Base-by-base conservation (phyloP, 2,888 invertebrate genomes). In the Lasioglossum pauxillum region DNA sequence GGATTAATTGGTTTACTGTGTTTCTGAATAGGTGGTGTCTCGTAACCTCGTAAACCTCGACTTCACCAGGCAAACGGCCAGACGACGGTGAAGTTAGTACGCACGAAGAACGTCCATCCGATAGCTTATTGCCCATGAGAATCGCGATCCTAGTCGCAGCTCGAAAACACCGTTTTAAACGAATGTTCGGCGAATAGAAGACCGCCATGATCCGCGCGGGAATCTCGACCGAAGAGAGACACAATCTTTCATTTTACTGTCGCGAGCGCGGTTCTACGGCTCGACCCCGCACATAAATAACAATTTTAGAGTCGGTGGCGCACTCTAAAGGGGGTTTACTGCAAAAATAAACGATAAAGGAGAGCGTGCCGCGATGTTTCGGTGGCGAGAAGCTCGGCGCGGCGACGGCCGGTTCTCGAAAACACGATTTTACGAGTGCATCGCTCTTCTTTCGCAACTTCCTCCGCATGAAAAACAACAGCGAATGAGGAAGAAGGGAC, bases 371-470 rank as follows among this genome's bases (percentile, higher is more conserved):
- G 75, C 41, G 83, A 79, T 76, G 57, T 79, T 75, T 64, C 77
- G 80, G 35, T 38, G 72, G 46, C 71, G 75, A 75, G 76, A 73
- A 78, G 72, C 78, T 31, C 71, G 35, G 5, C 2, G 19, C 19
- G 49, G 23, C 49, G 46, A 5, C 19, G 49, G 49, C 14, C 23
- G 75, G 69, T 73, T 57, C 85, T 73, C 71, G 78, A 82, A 79
- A 78, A 82, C 82, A 53, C 73, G 73, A 78, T 86, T 79, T 78
- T 74, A 75, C 79, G 78, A 74, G 57, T 72, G 57, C 44, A 46
- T 77, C 60, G 67, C 27, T 41, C 77, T 83, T 71, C 81, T 81
- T 76, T 85, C 12, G 85, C 78, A 74, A 76, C 79, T 76, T 76
- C 19, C 75, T n/a, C 23, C 44, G 38, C 53, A 23, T 60, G 78